Base-by-base conservation (phyloP, 1,140 invertebrate species). In the Camponotus floridanus region DNA sequence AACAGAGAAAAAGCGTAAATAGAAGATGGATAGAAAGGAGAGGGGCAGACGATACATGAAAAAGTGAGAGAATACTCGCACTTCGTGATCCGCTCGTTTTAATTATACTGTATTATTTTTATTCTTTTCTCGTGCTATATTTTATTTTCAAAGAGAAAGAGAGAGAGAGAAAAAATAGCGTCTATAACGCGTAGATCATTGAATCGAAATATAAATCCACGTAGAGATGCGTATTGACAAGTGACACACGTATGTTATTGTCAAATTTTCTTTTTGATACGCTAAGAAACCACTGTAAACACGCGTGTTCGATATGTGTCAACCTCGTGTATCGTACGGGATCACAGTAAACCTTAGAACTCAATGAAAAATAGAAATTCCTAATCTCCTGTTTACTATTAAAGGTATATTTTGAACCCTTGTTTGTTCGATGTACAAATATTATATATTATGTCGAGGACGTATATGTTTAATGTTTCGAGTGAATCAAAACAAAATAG, bases 231-330 rank as follows among this genome's bases (percentile, higher is more conserved):
- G n/a, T 68, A n/a, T 68, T 81, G 55, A 88, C 62, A 88, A 59
- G 68, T 80, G 73, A 73, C 67, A 79, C 80, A 45, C 73, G 65
- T 85, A 45, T 31, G 78, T 39, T 48, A 21, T 48, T 87, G 65
- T 59, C 86, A 76, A 81, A 88, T 70, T 39, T 42, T 31, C 68
- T 62, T 76, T 62, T 6, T 11, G 13, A 33, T n/a, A 42, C 26
- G 0, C 6, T 33, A 18, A 21, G 1, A 4, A 15, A 39, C 11
- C 18, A n/a, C 6, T 11, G 59, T 78, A 78, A 78, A 78, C 61
- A 78, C 61, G 57, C 76, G 59, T 48, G 26, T 3, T 33, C 18
- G 59, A 45, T n/a, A 4, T 76, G 21, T 42, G 21, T 61, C 21
- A 18, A 21, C 9, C 21, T 13, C 7, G 9, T 31, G 61, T 51